Evolutionary conservation across 2,113 vertebrate genomes (phyloP).

Genomic region (Tragulus kanchil): DNA sequence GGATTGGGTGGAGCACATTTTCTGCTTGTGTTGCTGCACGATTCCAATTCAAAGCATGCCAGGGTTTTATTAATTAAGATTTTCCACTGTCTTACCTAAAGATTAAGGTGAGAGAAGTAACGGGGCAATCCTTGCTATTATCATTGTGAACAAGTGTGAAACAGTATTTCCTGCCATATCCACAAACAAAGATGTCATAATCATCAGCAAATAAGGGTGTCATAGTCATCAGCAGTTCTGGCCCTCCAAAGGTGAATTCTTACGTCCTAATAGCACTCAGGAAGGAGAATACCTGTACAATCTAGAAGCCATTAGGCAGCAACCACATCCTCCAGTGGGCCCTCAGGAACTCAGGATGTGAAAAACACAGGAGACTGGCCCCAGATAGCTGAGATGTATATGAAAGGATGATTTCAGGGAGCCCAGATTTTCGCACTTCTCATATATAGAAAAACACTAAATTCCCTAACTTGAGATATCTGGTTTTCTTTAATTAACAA

Average conservation of each 20-base stretch:
- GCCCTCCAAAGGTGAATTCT: not conserved
- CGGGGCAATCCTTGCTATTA: fast-evolving
- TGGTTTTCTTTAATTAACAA: not conserved
- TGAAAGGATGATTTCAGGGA: not conserved
- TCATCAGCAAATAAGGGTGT: not conserved
- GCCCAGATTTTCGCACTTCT: not conserved
- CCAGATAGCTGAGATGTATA: not conserved
- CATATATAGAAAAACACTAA: not conserved
- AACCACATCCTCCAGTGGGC: not conserved
- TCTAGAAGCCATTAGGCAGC: not conserved
- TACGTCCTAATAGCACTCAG: not conserved
- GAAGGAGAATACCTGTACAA: not conserved
- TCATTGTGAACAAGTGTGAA: not conserved
- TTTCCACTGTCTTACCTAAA: not conserved
- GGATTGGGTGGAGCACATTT: not conserved
- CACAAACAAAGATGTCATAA: not conserved
- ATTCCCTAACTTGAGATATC: not conserved
- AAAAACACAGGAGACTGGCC: not conserved
- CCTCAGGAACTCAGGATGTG: not conserved
- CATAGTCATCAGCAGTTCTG: not conserved
- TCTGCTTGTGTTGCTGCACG: not conserved
- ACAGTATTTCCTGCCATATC: not conserved
- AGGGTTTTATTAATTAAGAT: not conserved
- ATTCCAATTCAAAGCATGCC: not conserved
- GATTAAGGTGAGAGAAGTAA: not conserved